Conservation (phyloP, 2,888 invertebrate genomes). For the Icerya purchasi region DNA sequence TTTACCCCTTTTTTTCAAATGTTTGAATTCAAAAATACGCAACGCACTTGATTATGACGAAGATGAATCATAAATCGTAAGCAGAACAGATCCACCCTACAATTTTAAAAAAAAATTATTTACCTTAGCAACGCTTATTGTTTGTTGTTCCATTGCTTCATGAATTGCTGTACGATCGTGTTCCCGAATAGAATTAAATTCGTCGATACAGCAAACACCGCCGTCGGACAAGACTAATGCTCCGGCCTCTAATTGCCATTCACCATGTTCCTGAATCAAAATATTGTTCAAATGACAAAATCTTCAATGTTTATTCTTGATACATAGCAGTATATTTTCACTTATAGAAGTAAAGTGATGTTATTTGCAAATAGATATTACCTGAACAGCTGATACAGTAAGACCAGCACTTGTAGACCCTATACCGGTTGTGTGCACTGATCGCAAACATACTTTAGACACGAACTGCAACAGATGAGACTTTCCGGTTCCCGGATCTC, state of each 20-base stretch:
- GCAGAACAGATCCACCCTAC: no score
- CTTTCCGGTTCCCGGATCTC: constrained; percentile 77
- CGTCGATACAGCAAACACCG: constrained; percentile 78
- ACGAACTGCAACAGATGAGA: constrained; percentile 61
- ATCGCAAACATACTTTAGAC: constrained; percentile 41
- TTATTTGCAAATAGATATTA: constrained; percentile 24
- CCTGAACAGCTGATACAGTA: constrained; percentile 68
- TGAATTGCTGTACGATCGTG: constrained; percentile 67
- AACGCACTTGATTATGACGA: neutral
- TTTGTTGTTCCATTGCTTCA: constrained; percentile 89
- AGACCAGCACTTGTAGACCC: constrained; percentile 72
- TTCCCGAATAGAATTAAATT: constrained; percentile 63
- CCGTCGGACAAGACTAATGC: constrained; percentile 72
- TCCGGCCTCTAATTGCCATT: constrained; percentile 80
- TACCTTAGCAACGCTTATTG: constrained; percentile 76
- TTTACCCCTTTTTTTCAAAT: no score
- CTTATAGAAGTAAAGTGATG: neutral
- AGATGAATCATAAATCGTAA: constrained; percentile 8
- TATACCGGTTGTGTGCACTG: constrained; percentile 66
- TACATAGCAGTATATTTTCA: neutral
- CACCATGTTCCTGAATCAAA: constrained; percentile 49
- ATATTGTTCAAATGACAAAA: neutral
- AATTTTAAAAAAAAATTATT: neutral
- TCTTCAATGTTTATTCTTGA: neutral
- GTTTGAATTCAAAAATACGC: no score